Evolutionary conservation across 2,888 invertebrate species (phyloP), one percentile per base, ranked within the genome.

Genomic region (Lamproptera curius): DNA sequence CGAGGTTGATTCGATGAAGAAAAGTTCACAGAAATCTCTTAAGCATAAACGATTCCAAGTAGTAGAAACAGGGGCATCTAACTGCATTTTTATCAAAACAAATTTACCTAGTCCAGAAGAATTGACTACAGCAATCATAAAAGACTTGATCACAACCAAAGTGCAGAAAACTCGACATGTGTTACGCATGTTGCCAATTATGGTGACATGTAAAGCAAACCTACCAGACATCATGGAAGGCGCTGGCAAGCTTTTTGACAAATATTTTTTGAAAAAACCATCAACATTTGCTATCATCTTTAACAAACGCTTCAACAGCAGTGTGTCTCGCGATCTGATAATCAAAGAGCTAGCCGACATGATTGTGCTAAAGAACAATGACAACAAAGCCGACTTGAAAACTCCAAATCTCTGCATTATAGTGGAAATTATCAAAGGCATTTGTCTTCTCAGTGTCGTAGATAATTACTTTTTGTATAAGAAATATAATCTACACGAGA

Each of bases 21-120:
- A 85, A 42, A 80, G 89, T 57, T 76, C 84, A 13, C 80, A 87
- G 42, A 82, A 78, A 55, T 71, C 77, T 16, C 67, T 87, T 3
- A 77, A 77, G 46, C 83, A 88, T 52, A 89, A 89, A 69, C 78
- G 91, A 39, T 93, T 93, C 63, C 91, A 95, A 81, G 92, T 91
- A 15, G 91, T 96, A 0, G 92, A 94, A 57, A 95, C 96, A 0
- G 94, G 94, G 42, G 93, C 94, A 0, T 93, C 92, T 39, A 97
- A 97, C 73, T 91, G 95, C 62, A 81, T 97, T 53, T 98, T 98
- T 65, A 95, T 98, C 54, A 91, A 91, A 70, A 94, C 95, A 1
- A 93, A 91, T 36, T 76, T 96, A 38, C 89, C 91, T 31, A 90
- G 95, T 79, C 96, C 97, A 2, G 90, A 92, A 46, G 89, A 91